Evolutionary conservation across 2,113 vertebrate genomes (phyloP).

Genomic region (Cyprinus carpio): DNA sequence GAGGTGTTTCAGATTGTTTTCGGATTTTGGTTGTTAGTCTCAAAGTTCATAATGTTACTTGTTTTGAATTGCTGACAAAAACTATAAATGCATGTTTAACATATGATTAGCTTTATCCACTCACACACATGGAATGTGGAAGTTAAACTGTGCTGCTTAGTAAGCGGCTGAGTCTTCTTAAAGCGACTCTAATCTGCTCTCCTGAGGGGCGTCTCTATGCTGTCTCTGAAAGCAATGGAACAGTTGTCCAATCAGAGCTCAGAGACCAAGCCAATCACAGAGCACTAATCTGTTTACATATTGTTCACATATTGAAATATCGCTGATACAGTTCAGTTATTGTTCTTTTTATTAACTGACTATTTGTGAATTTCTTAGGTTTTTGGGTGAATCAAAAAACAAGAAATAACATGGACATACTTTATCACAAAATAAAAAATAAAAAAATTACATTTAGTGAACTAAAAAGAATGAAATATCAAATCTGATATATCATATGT

Average conservation of each 20-base stretch:
- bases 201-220: conserved; percentile 3
- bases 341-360: neutral
- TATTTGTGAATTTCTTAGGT: neutral
- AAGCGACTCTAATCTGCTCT: conserved; percentile 23
- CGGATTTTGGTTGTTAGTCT: neutral
- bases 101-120: neutral
- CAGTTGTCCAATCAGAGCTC: conserved; percentile 35
- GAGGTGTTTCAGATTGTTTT: neutral
- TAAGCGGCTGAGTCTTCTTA: conserved; percentile 20
- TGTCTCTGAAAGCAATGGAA: neutral
- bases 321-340: neutral
- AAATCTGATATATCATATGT: too few relatives aligned
- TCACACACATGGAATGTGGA: neutral
- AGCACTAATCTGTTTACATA: conserved; percentile 18
- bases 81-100: neutral
- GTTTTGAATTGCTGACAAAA: neutral
- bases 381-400: neutral
- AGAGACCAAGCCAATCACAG: conserved; percentile 21
- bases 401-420: too few relatives aligned
- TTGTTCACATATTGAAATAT: conserved; percentile 12
- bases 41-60: neutral
- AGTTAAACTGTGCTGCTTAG: conserved; percentile 12
- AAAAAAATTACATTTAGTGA: too few relatives aligned
- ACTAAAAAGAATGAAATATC: too few relatives aligned
- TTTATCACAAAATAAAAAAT: too few relatives aligned